Evolutionary conservation across 2,113 vertebrate genomes (phyloP), one percentile per base, ranked within the genome.

Genomic region (Platichthys flesus): DNA sequence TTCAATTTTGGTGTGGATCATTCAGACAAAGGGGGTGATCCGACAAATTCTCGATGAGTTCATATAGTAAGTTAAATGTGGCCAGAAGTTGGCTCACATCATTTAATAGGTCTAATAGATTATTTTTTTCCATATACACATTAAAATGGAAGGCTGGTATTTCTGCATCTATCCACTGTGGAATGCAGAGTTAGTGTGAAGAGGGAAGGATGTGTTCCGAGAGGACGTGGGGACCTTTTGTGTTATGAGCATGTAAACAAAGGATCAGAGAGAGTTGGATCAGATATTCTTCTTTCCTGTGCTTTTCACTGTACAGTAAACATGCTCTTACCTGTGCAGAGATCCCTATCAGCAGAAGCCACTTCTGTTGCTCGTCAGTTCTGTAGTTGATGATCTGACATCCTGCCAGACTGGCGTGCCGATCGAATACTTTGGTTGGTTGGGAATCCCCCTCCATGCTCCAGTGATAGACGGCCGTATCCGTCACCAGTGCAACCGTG

Each of bases 311-410:
- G 18, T 13, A 13, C 6, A 74, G 74, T 62, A 55, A 63, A 57
- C 76, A 58, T 62, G 71, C 45, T 58, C 65, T 42, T 90, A 98
- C 97, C 96, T 97, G 97, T 23, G 96, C 97, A 28, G 96, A 98
- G 88, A 98, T 96, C 67, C 97, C 97, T 23, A 98, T 95, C 60
- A 98, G 93, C 26, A 98, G 93, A 7, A 98, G 89, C 96, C 97
- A 98, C 89, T 97, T 97, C 85, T 98, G 97, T 54, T 96, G 93
- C 40, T 96, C 94, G 55, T 98, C 97, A 28, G 97, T 96, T 85
- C 95, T 95, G 91, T 97, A 97, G 90, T 98, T 97, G 81, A 98
- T 97, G 81, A 97, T 95, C 88, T 97, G 96, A 94, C 96, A 97
- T 37, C 97, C 96, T 0, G 93, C 95, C 82, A 98, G 95, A 85